Evolutionary conservation across 2,113 vertebrate genomes (phyloP).

Genomic region (Gorsachius goisagi): DNA sequence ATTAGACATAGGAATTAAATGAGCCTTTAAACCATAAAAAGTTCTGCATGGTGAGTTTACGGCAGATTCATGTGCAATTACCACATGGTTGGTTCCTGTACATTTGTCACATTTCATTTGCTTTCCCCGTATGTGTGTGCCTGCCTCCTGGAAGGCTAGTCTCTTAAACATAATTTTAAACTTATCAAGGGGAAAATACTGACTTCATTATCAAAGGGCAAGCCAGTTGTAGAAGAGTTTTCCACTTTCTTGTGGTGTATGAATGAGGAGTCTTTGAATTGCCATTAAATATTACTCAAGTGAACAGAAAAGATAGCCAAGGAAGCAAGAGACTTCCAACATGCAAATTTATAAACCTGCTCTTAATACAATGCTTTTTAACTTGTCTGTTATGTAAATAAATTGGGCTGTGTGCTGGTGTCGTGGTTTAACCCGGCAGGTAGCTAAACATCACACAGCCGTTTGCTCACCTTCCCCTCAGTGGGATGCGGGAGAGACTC

Average conservation of each 20-base stretch:
- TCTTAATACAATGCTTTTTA: neutral
- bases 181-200: neutral
- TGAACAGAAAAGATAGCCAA: neutral
- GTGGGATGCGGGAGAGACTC: neutral
- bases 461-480: neutral
- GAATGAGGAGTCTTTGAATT: neutral
- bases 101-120: conserved; percentile 39
- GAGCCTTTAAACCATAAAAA: conserved; percentile 19
- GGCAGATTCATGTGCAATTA: neutral
- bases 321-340: neutral
- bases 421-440: neutral
- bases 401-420: neutral
- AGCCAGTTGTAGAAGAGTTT: neutral
- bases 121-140: neutral
- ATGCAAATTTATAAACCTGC: neutral
- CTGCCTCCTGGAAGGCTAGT: neutral
- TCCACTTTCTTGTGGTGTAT: neutral
- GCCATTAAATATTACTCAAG: neutral
- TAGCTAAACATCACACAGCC: neutral
- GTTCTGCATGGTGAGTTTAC: neutral
- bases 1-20: neutral
- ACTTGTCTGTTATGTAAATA: conserved; percentile 10
- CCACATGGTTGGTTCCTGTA: neutral
- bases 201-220: neutral
- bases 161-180: neutral